These are phyloP conservation scores for Solenopsis invicta DNA, from an alignment of 1,140 invertebrate species.

Conservation along the genomic window DNA sequence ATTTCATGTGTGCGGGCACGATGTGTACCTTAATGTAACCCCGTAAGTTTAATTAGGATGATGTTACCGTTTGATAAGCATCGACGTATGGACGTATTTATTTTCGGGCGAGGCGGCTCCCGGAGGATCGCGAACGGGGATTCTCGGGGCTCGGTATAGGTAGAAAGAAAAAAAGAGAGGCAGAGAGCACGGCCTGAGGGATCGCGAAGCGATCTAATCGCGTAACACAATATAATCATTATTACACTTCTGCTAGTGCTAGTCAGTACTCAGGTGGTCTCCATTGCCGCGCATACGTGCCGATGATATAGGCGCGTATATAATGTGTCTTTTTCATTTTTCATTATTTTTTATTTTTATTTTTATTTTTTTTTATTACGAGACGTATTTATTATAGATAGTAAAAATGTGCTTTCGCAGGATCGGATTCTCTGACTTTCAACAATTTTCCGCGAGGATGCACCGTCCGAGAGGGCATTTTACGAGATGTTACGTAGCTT, in stretches of 20 bases:
- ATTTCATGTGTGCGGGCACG: constrained; percentile 12
- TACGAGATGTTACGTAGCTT: constrained; percentile 12
- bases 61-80: constrained; percentile 42
- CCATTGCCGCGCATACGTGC: constrained; percentile 46
- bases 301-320: constrained; percentile 23
- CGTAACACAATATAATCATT: constrained; percentile 32
- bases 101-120: constrained; percentile 18
- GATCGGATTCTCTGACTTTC: constrained; percentile 45
- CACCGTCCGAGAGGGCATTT: constrained; percentile 66
- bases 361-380: constrained; percentile 20
- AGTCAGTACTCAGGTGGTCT: constrained; percentile 70
- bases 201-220: constrained; percentile 50
- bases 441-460: constrained; percentile 47
- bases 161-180: neutral
- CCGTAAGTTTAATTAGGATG: constrained; percentile 50
- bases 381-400: constrained; percentile 56
- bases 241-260: constrained; percentile 50
- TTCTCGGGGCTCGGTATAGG: constrained; percentile 17
- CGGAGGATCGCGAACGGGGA: constrained; percentile 13
- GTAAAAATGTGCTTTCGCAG: constrained; percentile 64
- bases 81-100: constrained; percentile 49
- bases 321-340: constrained; percentile 12
- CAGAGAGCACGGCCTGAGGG: constrained; percentile 46
- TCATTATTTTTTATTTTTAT: neutral
- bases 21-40: constrained; percentile 50